phyloP scores from a whole-genome alignment of 23 tunicate species.

The Styela plicata region DNA sequence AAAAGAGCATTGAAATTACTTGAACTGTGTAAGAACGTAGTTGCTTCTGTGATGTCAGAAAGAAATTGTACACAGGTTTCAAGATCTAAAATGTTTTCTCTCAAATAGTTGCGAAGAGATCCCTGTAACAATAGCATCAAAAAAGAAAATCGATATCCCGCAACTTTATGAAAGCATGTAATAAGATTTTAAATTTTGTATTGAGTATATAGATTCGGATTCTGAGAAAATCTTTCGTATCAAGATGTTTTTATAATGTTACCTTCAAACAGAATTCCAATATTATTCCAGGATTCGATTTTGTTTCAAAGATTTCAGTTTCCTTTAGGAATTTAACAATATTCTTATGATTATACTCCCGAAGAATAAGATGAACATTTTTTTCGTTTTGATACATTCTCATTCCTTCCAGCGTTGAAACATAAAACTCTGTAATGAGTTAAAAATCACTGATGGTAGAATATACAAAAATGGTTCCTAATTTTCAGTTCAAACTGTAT shows the following conservation, averaged over 20 bases:
- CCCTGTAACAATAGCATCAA: constrained; percentile 16
- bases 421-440: not conserved
- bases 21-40: constrained; percentile 37
- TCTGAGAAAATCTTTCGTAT: no score
- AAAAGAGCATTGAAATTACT: no score
- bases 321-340: not conserved
- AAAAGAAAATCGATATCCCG: no score
- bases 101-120: constrained; percentile 36
- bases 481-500: no score
- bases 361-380: not conserved
- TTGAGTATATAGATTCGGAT: no score
- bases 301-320: not conserved
- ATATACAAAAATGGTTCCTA: no score
- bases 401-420: not conserved
- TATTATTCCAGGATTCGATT: not conserved
- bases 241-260: no score
- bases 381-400: not conserved
- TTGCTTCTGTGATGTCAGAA: constrained; percentile 30
- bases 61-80: constrained; percentile 11
- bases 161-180: no score
- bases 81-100: constrained; percentile 11
- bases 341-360: not conserved
- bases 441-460: no score
- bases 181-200: no score
- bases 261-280: not conserved